Evolutionary conservation across 2,888 invertebrate species (phyloP).

Genomic region (Epinotia nisella): DNA sequence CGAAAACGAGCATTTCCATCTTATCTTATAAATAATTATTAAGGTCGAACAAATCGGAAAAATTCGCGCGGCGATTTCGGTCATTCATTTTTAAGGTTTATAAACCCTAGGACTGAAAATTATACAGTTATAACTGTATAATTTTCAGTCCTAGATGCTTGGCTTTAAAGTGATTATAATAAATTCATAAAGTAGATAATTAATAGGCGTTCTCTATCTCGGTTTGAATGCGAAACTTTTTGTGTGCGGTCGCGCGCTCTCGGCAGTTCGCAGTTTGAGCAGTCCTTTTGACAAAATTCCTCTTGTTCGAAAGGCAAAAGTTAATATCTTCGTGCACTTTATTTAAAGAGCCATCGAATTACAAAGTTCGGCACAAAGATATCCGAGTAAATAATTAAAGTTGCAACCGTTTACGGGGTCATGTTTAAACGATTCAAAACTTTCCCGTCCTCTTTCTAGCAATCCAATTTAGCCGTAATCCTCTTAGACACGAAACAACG

Average conservation of each 20-base stretch:
- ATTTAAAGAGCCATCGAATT: constrained; percentile 22
- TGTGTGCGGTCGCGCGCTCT: constrained; percentile 18
- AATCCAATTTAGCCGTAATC: constrained; percentile 41
- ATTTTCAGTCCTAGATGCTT: not conserved
- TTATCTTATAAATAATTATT: not conserved
- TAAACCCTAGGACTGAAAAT: too few species aligned
- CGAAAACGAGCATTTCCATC: not conserved
- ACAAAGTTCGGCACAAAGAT: constrained; percentile 16
- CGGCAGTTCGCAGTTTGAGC: constrained; percentile 13
- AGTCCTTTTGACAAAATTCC: constrained; percentile 39
- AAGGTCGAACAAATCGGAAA: not conserved
- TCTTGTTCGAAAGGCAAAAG: constrained; percentile 31
- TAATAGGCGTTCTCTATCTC: constrained; percentile 15
- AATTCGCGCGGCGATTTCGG: not conserved
- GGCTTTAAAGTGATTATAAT: not conserved
- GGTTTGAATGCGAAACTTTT: constrained; percentile 30
- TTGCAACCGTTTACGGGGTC: constrained; percentile 18
- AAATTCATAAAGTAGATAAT: constrained; percentile 12
- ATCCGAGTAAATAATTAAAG: constrained; percentile 30
- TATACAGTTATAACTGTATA: not conserved
- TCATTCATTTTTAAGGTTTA: too few species aligned
- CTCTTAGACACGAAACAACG: constrained; percentile 43
- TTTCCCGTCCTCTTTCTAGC: constrained; percentile 29
- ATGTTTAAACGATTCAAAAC: constrained; percentile 28
- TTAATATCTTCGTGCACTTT: constrained; percentile 35